phyloP scores from a whole-genome alignment of 2,797 vertebrate species.

The Pipistrellus pipistrellus region DNA sequence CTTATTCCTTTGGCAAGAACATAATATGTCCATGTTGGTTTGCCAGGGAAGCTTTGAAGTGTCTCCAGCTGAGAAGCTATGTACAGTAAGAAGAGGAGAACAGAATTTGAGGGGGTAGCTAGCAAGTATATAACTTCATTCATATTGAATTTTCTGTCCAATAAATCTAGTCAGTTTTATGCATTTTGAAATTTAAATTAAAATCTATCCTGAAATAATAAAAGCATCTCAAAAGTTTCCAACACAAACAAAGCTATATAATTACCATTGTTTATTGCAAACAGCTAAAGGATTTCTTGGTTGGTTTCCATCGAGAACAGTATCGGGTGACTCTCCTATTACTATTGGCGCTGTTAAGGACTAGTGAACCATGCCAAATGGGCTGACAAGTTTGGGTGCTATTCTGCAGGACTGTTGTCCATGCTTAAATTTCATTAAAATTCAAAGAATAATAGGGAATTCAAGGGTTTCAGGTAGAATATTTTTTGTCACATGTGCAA shows the following conservation, averaged over 20 bases:
- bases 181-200: constrained; percentile 46
- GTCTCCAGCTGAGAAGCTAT: background rate
- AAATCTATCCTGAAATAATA: constrained; percentile 38
- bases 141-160: constrained; percentile 28
- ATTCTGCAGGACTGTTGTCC: background rate
- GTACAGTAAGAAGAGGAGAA: background rate
- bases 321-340: background rate
- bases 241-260: background rate
- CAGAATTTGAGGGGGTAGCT: background rate
- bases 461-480: background rate
- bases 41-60: constrained; percentile 48
- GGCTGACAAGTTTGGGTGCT: background rate
- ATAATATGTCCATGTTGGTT: background rate
- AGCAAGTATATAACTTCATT: background rate
- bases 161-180: background rate
- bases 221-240: background rate
- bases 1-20: constrained; percentile 38
- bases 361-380: background rate
- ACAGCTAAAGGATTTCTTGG: background rate
- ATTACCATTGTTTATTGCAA: background rate
- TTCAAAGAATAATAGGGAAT: constrained; percentile 34
- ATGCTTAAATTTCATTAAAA: constrained; percentile 28
- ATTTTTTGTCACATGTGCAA: constrained; percentile 2
- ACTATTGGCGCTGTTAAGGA: background rate
- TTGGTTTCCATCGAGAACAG: constrained; percentile 30